Base-by-base conservation (phyloP, 2,113 vertebrate genomes). In the Grallaria varia region DNA sequence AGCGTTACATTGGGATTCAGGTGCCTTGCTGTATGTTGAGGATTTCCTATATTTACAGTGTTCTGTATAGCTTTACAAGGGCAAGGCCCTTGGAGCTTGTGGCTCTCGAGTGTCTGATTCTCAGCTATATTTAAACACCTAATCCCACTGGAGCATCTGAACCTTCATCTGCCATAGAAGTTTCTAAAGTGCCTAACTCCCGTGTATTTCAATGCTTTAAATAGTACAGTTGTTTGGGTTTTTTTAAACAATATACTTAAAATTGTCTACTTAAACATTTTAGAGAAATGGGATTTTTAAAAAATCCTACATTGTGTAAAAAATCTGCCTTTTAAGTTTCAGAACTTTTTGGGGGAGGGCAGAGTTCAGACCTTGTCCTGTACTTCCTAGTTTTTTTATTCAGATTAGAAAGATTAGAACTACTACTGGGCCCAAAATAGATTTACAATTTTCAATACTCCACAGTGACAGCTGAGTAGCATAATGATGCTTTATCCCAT, bases 81-180 rank as follows among this genome's bases (percentile, higher is more conserved):
- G 59, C 68, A 66, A 2, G 18, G 13, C 16, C 12, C 39, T 67
- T 55, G 45, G 52, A 56, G 1, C 9, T 40, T 20, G 44, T 17
- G 44, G 39, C 81, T 67, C 87, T 76, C 37, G 40, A 80, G 45
- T 49, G 71, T 52, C 67, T 76, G 67, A 76, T 62, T 85, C 75
- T 80, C 62, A 87, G 76, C 68, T 89, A 47, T 89, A 82, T 85
- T 91, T 85, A 85, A 91, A 89, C 22, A 68, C 10, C 20, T 69
- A 94, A 91, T 69, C 71, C 45, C 62, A 27, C 23, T 69, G 28
- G 58, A 77, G 31, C 76, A 89, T 94, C 53, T 64, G 37, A 94
- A 58, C 71, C 71, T 75, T 52, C 0, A 0, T 45, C 66, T 87
- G 58, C 11, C 16, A 3, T 4, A 75, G 71, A 44, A 64, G 87